These are phyloP conservation scores for Onychorhynchus coronatus DNA, from an alignment of 2,113 vertebrate species.

Conservation along the genomic window DNA sequence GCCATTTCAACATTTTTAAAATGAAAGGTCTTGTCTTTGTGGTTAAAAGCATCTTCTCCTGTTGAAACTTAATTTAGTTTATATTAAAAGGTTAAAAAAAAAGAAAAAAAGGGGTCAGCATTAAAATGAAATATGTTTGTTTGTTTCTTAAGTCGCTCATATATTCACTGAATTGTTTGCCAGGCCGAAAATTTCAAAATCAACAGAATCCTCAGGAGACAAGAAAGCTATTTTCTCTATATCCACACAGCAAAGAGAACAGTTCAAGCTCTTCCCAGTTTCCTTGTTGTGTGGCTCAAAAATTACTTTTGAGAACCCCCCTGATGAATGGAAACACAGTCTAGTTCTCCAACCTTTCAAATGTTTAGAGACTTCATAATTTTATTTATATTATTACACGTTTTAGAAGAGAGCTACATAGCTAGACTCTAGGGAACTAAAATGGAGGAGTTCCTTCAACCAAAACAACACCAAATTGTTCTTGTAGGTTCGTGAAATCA, in stretches of 20 bases:
- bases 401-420: neutral
- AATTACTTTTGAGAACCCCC: neutral
- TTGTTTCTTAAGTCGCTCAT: slow-evolving; percentile 6
- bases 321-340: neutral
- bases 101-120: neutral
- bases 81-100: neutral
- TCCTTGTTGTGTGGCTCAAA: neutral
- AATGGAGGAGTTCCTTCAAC: neutral
- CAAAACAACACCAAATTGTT: neutral
- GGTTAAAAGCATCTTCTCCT: neutral
- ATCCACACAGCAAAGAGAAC: neutral
- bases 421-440: neutral
- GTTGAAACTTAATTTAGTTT: neutral
- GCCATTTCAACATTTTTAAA: neutral
- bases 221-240: neutral
- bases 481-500: neutral
- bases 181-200: slow-evolving; percentile 24
- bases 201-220: neutral
- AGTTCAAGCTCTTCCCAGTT: neutral
- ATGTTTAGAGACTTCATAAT: neutral
- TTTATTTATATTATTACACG: neutral
- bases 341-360: neutral
- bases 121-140: neutral
- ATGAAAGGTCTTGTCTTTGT: neutral
- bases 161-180: neutral